Base-by-base conservation (phyloP, 2,888 invertebrate species). In the Pristionchus exspectatus region DNA sequence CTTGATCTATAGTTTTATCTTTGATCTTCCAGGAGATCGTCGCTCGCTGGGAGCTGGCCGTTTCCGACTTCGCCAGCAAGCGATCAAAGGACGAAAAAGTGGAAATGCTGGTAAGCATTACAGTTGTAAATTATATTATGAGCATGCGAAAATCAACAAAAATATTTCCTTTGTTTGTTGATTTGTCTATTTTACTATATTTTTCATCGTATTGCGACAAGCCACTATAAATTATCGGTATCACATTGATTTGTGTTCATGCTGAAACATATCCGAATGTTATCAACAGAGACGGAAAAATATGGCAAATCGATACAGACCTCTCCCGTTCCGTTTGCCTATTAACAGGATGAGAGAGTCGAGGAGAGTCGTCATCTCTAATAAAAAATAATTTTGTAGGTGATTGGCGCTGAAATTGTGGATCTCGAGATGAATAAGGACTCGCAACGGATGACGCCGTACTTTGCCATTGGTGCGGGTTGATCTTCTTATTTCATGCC, bases 391-490 rank as follows among this genome's bases (percentile, higher is more conserved):
- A 33, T 54, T 83, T 1, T 24, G n/a, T 91, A 94, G 91, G 94
- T 94, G 14, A 91, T 95, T 83, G 94, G 95, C 4, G 93, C 92
- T 7, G 95, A 95, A 90, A 93, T 95, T 30, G 95, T 95, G 2
- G 95, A 95, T 90, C 91, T 91, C 30, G 95, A 95, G 89, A 95
- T 95, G 94, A 95, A 95, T 90, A 91, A 93, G 87, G 95, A 94
- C 87, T 93, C 93, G 1, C 93, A 93, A 88, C 90, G 91, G 56
- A 94, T 93, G 92, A 92, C 92, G 27, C 94, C 94, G 2, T 94
- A 93, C 90, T 94, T 94, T 88, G 92, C 90, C n/a, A 90, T 90
- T 24, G 93, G 93, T 93, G 44, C 3, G 44, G 44, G 81, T 89
- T 27, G 84, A 66, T 86, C 89, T 44, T 27, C 2, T 81, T 18